Percentiles rank a stretch among this genome's conserved stretches.
Evolutionary conservation across 2,888 invertebrate species (phyloP).

Genomic region (Leucophora obtusa): DNA sequence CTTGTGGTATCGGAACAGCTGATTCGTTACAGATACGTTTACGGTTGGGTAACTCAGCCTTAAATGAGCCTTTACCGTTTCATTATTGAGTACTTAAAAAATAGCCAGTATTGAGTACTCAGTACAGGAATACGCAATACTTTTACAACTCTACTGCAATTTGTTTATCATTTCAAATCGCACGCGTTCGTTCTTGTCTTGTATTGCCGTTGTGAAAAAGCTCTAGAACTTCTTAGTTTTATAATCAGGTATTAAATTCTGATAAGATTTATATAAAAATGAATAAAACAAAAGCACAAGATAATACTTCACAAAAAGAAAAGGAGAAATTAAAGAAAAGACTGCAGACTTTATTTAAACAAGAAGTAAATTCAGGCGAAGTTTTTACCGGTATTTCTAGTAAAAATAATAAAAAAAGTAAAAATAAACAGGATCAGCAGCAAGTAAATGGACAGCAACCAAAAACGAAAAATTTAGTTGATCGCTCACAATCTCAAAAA

Average conservation of each 20-base stretch:
- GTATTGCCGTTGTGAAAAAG: not conserved
- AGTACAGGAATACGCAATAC: too few species aligned
- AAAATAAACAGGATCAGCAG: not conserved
- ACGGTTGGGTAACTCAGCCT: too few species aligned
- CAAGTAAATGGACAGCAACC: not conserved
- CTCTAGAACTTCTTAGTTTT: not conserved
- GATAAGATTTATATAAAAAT: conserved; percentile 3
- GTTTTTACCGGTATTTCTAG: not conserved
- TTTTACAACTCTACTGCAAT: conserved; percentile 21
- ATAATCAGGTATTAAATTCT: not conserved
- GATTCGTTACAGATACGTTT: too few species aligned
- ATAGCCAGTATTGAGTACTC: too few species aligned
- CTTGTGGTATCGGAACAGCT: too few species aligned
- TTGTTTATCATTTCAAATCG: conserved; percentile 47
- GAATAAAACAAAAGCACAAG: conserved; percentile 9
- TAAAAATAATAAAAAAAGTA: not conserved
- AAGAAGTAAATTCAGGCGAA: not conserved
- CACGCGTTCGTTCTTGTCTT: conserved; percentile 44
- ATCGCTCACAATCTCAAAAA: not conserved
- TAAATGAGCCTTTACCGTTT: too few species aligned
- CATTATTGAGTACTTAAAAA: too few species aligned
- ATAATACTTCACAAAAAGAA: conserved; percentile 25
- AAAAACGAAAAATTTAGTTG: not conserved
- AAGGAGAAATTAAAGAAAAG: conserved; percentile 56
- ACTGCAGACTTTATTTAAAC: conserved; percentile 53